phyloP scores from a whole-genome alignment of 1,140 invertebrate species.

The Lepidostoma basale region DNA sequence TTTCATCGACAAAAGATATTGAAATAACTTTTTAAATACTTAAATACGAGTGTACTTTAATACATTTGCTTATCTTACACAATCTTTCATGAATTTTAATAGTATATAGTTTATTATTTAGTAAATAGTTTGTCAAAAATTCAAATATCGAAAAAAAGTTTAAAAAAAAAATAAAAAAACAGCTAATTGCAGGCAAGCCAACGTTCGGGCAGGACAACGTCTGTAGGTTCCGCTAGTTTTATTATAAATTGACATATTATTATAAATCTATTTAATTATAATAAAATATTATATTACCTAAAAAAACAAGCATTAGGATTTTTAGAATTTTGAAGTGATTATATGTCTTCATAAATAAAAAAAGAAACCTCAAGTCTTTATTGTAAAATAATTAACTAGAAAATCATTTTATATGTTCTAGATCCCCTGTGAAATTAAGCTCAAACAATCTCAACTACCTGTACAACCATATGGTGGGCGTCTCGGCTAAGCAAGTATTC shows the following conservation, averaged over 20 bases:
- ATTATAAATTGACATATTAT: background rate
- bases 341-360: background rate
- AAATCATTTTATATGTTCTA: conserved; percentile 2
- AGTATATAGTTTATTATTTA: no score
- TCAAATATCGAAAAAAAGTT: no score
- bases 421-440: background rate
- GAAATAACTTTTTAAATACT: no score
- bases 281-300: background rate
- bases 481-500: conserved; percentile 37
- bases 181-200: no score
- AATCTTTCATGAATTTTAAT: no score
- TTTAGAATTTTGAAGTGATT: no score
- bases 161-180: background rate
- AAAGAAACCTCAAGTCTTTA: background rate
- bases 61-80: no score
- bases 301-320: no score
- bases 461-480: background rate
- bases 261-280: background rate
- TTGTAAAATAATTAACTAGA: background rate
- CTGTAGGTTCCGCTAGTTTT: background rate
- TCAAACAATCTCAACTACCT: background rate
- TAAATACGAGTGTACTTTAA: no score
- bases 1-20: no score
- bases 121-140: no score
- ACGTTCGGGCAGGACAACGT: no score